Percentiles rank a stretch among this genome's conserved stretches.
phyloP scores from a whole-genome alignment of 2,797 vertebrate genomes.

The Melopsittacus undulatus region DNA sequence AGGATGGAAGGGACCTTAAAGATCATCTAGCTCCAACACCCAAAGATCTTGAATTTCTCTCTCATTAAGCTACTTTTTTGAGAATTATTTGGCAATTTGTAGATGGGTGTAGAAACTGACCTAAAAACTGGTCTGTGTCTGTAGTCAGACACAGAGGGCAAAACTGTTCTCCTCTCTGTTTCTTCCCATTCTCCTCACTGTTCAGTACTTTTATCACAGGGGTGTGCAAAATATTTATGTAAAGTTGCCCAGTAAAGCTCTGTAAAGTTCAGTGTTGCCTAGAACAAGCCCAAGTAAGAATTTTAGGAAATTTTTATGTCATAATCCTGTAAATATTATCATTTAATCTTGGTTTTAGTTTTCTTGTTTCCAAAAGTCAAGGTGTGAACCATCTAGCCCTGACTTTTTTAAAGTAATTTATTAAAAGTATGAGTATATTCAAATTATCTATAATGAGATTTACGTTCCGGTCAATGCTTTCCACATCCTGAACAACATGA shows the following conservation, averaged over 20 bases:
- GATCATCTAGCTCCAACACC: not conserved
- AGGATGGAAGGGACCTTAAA: not conserved
- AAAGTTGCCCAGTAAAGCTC: not conserved
- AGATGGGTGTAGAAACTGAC: not conserved
- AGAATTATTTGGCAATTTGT: not conserved
- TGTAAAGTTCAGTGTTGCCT: not conserved
- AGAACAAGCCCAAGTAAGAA: not conserved
- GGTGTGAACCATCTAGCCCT: not conserved
- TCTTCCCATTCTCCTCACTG: not conserved
- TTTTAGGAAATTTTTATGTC: not conserved
- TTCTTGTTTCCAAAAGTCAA: not conserved
- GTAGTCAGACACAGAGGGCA: not conserved
- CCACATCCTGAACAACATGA: not conserved
- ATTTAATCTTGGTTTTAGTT: not conserved
- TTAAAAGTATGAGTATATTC: not conserved
- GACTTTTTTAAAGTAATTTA: not conserved
- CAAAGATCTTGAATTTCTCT: not conserved
- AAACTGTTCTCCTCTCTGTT: rapidly evolving
- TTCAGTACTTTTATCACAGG: not conserved
- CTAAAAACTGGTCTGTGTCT: not conserved
- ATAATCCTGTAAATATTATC: not conserved
- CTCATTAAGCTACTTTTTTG: not conserved
- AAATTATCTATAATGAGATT: not conserved
- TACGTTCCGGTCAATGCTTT: not conserved
- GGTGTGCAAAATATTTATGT: not conserved